Evolutionary conservation across 2,113 vertebrate genomes (phyloP), one percentile per base, ranked within the genome.

Genomic region (Chitala chitala): DNA sequence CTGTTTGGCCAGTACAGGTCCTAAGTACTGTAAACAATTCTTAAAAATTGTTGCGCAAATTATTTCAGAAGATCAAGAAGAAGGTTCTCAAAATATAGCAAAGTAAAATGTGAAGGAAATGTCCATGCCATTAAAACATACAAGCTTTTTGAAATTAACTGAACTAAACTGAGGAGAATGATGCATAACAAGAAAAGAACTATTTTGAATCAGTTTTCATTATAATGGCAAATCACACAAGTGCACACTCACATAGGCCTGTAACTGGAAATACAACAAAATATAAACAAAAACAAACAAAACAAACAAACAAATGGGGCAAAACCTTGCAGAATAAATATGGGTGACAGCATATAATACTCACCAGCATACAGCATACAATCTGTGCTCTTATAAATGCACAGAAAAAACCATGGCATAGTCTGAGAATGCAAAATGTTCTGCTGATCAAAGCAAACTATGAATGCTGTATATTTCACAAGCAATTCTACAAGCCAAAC

Each of bases 231-330:
- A 74, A 75, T 61, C 48, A 69, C 46, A 46, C 44, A 40, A 79
- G 51, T 72, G 74, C 29, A 33, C 86, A 86, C 88, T 88, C 76
- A 88, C 87, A 84, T 84, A 71, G 85, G 78, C 81, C 86, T 89
- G 86, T 74, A 78, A 78, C 84, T 69, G 73, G 44, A 72, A 59
- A 82, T 33, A 71, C 26, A 22, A 71, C 20, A 73, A 63, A 63
- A 73, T 8, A 68, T 44, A 48, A 40, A 80, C 5, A 76, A 63
- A 59, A 83, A 80, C 33, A 76, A 24, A 73, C 26, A 73, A 73
- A 50, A 53, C 20, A 73, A 29, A 6, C 20, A 72, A 68, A 72
- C 42, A 44, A 3, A 76, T 17, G 26, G 26, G 17, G 2, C 10
- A 33, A 63, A 63, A 63, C 38, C 59, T n/a, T n/a, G 38, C 31